Evolutionary conservation across 2,113 vertebrate genomes (phyloP), one percentile per base, ranked within the genome.

Genomic region (Carlito syrichta): DNA sequence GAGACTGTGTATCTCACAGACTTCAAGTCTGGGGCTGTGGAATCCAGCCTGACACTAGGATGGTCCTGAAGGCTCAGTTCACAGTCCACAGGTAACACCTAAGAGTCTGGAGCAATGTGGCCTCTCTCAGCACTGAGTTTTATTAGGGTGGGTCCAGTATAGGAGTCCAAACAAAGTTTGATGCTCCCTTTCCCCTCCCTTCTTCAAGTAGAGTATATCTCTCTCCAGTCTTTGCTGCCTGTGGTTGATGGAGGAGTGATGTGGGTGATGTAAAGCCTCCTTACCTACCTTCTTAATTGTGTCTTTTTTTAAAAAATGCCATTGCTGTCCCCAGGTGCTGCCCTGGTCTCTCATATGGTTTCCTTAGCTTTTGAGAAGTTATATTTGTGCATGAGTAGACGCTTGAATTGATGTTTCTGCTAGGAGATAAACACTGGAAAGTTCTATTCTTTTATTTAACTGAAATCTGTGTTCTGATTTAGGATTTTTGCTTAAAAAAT

Each of bases 401-500:
- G 20, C 81, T 35, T 52, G 9, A 71, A 50, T 3, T 62, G 22
- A 35, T 81, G 27, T 35, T 73, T 62, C 66, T 62, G 2, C 48
- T 9, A 19, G 12, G 40, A 6, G 8, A 87, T 8, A 14, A 78
- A 23, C 5, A 58, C 19, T 60, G 4, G 63, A 77, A 5, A 63
- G 2, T 8, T 30, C 13, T 50, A 7, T 20, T 77, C 56, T 88
- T 20, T 19, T 4, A 14, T 16, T 9, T 45, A 38, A 1, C 30
- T 50, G 62, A 52, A 19, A 62, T 94, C 3, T 13, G 8, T 71
- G 35, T 45, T 73, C 4, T 66, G 9, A 13, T 62, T 79, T 58
- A 56, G 35, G 87, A 91, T 60, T 83, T 45, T 77, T 73, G 9
- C 88, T 83, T 74, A 68, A 48, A 66, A 95, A 50, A 82, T 86